A percentile compares a stretch with the other conserved stretches of the same genome.
These are phyloP conservation scores for Smittia sp. DNA, from an alignment of 2,888 invertebrate species.

Conservation along the genomic window DNA sequence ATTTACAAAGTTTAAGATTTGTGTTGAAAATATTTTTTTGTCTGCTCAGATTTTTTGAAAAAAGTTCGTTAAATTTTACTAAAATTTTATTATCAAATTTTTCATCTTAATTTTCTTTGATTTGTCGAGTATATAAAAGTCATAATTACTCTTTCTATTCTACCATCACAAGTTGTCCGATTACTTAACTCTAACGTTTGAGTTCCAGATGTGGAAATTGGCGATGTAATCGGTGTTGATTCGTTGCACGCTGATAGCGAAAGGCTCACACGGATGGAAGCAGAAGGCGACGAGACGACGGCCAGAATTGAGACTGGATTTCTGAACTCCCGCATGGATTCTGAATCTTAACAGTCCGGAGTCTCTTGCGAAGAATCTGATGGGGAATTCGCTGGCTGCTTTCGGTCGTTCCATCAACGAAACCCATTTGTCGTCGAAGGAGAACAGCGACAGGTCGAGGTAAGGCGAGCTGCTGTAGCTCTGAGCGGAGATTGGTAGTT, in stretches of 20 bases:
- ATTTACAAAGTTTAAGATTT: no score
- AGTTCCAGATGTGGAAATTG: conserved; percentile 80
- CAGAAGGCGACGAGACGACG: conserved; percentile 88
- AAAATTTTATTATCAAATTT: no score
- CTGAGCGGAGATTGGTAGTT: conserved; percentile 91
- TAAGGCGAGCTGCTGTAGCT: conserved; percentile 92
- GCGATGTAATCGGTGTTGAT: conserved; percentile 91
- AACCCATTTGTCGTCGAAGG: conserved; percentile 94
- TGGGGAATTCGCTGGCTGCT: conserved; percentile 87
- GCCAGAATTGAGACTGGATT: conserved; percentile 56
- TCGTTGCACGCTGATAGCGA: conserved; percentile 91
- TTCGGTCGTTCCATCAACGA: conserved; percentile 94
- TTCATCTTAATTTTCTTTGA: no score
- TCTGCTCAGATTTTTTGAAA: no score
- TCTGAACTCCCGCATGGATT: conserved; percentile 80
- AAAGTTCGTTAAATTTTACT: no score
- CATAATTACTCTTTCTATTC: no score
- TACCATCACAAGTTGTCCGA: not conserved
- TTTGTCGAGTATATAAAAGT: no score
- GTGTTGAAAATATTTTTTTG: no score
- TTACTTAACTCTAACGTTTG: not conserved
- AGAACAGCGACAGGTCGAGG: conserved; percentile 84
- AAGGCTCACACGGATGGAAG: conserved; percentile 94
- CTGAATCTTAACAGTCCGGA: conserved; percentile 81
- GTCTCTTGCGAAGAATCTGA: conserved; percentile 80